Evolutionary conservation across 2,113 vertebrate genomes (phyloP).

Genomic region (Caranx melampygus): DNA sequence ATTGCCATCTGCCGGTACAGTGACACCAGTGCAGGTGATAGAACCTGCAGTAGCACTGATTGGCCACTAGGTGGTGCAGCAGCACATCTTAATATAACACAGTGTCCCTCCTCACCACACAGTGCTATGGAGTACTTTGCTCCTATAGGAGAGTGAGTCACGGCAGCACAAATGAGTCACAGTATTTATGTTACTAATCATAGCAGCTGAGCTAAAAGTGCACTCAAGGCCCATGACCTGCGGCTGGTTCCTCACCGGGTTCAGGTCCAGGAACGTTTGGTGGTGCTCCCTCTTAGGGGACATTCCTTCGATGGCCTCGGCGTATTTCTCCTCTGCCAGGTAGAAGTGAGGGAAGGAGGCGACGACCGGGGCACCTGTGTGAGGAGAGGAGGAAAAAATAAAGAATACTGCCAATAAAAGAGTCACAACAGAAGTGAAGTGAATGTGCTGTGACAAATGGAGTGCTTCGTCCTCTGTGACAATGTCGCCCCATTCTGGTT

Average conservation of each 20-base stretch:
- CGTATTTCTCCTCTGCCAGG: slow-evolving; percentile 87
- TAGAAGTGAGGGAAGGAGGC: slow-evolving; percentile 97
- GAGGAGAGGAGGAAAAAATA: not conserved
- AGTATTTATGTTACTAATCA: not conserved
- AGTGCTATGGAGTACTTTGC: not conserved
- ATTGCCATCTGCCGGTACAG: not conserved
- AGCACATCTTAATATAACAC: not conserved
- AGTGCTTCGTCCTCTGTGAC: not conserved
- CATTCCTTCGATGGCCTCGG: slow-evolving; percentile 86
- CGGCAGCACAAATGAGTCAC: not conserved
- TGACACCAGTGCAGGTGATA: not conserved
- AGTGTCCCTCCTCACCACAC: not conserved
- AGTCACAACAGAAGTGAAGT: not conserved
- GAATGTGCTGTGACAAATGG: not conserved
- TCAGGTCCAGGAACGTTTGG: slow-evolving; percentile 94
- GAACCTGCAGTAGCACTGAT: not conserved
- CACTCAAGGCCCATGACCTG: not conserved
- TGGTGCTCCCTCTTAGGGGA: slow-evolving; percentile 88
- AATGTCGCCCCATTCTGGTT: not conserved
- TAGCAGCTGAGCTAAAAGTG: not conserved
- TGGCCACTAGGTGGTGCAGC: slow-evolving; percentile 50
- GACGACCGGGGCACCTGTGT: slow-evolving; percentile 91
- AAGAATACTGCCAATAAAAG: not conserved
- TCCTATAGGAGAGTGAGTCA: not conserved
- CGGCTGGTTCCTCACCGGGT: slow-evolving; percentile 84